Percentiles rank a stretch among this genome's conserved stretches.
Conservation (phyloP, 2,888 invertebrate genomes). For the Brassicogethes aeneus region DNA sequence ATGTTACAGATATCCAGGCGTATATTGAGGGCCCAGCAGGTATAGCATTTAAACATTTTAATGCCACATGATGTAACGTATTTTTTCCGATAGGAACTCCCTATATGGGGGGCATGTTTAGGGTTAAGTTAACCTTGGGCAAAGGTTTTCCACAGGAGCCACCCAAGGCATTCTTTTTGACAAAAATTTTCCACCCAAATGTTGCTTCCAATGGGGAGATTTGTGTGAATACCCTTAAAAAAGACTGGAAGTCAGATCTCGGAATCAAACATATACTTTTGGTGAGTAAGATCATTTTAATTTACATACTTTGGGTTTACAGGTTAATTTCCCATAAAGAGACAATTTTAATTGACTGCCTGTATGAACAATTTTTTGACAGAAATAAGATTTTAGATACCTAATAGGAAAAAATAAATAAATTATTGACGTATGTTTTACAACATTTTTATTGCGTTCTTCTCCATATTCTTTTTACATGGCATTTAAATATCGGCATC, state of each 20-base stretch:
- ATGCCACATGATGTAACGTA: conserved; percentile 1
- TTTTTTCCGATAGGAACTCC: conserved; percentile 60
- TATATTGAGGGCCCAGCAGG: conserved; percentile 75
- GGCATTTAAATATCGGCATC: no score
- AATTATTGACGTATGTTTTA: no score
- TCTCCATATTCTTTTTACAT: no score
- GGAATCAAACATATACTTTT: conserved; percentile 91
- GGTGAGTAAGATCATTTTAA: conserved; percentile 45
- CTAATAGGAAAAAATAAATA: no score
- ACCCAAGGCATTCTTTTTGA: conserved; percentile 88
- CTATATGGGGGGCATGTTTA: conserved; percentile 81
- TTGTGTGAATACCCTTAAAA: conserved; percentile 92
- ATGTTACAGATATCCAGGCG: conserved; percentile 90
- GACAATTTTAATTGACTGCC: no score
- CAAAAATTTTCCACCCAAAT: conserved; percentile 96
- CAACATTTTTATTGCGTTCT: no score
- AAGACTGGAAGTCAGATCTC: conserved; percentile 93
- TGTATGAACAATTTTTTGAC: no score
- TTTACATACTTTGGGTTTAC: no score
- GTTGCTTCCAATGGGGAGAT: conserved; percentile 91
- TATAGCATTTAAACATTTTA: conserved; percentile 13
- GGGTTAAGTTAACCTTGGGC: conserved; percentile 79
- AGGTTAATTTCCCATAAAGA: no score
- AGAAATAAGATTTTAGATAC: no score
- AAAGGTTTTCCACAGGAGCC: conserved; percentile 89